Evolutionary conservation across 35 echinoderm and acorn worm species (phyloP).

Genomic region (Diadema setosum): DNA sequence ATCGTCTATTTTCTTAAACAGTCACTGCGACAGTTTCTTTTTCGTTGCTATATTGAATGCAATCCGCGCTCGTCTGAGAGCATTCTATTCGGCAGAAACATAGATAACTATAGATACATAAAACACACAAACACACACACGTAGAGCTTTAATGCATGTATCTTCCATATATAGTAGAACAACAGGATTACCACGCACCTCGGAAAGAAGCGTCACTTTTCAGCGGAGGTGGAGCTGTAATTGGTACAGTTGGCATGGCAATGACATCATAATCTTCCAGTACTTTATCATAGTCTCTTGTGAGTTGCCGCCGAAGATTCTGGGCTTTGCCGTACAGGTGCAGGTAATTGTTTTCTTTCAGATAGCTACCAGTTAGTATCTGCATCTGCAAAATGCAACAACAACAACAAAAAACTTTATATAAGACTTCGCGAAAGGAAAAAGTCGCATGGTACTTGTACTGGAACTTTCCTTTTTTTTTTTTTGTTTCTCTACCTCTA

Average conservation of each 20-base stretch:
- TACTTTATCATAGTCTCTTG: constrained; percentile 26
- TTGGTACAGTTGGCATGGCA: constrained; percentile 80
- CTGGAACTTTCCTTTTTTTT: too few relatives aligned
- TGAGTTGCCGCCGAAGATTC: constrained; percentile 47
- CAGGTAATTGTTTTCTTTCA: constrained; percentile 32
- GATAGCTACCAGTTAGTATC: not conserved
- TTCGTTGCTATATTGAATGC: too few relatives aligned
- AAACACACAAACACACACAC: too few relatives aligned
- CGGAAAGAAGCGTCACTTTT: not conserved
- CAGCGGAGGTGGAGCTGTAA: constrained; percentile 5
- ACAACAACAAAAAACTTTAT: too few relatives aligned
- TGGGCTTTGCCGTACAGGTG: constrained; percentile 71
- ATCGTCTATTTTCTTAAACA: too few relatives aligned
- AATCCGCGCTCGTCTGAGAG: too few relatives aligned
- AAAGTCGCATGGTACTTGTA: too few relatives aligned
- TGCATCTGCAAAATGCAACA: too few relatives aligned
- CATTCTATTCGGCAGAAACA: not conserved
- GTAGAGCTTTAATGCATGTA: not conserved
- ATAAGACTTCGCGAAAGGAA: too few relatives aligned
- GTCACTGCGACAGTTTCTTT: too few relatives aligned
- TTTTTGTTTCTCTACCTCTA: too few relatives aligned
- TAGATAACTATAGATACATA: not conserved
- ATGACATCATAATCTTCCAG: constrained; percentile 46
- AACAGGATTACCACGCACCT: not conserved
- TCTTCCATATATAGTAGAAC: not conserved